Conservation (phyloP, 2,888 invertebrate species). For the Hyposoter didymator region DNA sequence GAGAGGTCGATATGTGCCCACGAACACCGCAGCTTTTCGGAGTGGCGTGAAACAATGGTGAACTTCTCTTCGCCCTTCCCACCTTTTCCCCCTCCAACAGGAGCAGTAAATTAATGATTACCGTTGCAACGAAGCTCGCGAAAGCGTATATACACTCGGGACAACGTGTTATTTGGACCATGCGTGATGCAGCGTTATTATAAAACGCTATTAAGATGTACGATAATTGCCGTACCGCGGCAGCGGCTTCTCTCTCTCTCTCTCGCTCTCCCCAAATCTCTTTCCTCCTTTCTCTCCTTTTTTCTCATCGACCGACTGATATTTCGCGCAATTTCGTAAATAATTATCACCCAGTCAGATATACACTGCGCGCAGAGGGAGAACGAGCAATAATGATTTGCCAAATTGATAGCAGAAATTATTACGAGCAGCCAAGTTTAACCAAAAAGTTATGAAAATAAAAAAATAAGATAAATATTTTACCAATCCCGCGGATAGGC, state of each 20-base stretch:
- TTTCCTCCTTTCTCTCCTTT: constrained; percentile 29
- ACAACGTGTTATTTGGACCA: constrained; percentile 75
- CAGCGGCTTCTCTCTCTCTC: constrained; percentile 9
- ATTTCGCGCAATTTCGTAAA: constrained; percentile 70
- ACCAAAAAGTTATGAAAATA: constrained; percentile 20
- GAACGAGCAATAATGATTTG: constrained; percentile 57
- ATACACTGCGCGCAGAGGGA: constrained; percentile 39
- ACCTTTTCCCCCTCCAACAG: constrained; percentile 22
- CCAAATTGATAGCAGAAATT: constrained; percentile 63
- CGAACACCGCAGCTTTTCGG: constrained; percentile 58
- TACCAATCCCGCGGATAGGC: neutral
- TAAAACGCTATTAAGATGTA: constrained; percentile 76
- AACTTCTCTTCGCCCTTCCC: constrained; percentile 47
- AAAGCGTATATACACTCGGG: constrained; percentile 57
- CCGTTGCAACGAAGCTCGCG: constrained; percentile 65
- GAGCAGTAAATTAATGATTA: constrained; percentile 70
- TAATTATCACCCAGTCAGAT: constrained; percentile 70
- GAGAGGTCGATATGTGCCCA: constrained; percentile 40
- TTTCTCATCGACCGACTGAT: constrained; percentile 58
- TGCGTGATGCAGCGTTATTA: constrained; percentile 75
- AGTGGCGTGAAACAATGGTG: constrained; percentile 72
- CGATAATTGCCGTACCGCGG: constrained; percentile 72
- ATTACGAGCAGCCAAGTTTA: constrained; percentile 40
- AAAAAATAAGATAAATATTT: too few relatives aligned
- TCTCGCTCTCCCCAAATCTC: constrained; percentile 27